Percentiles rank a stretch among this genome's conserved stretches.
These are phyloP conservation scores for Gymnobelideus leadbeateri DNA, from an alignment of 2,113 vertebrate genomes.

Conservation along the genomic window DNA sequence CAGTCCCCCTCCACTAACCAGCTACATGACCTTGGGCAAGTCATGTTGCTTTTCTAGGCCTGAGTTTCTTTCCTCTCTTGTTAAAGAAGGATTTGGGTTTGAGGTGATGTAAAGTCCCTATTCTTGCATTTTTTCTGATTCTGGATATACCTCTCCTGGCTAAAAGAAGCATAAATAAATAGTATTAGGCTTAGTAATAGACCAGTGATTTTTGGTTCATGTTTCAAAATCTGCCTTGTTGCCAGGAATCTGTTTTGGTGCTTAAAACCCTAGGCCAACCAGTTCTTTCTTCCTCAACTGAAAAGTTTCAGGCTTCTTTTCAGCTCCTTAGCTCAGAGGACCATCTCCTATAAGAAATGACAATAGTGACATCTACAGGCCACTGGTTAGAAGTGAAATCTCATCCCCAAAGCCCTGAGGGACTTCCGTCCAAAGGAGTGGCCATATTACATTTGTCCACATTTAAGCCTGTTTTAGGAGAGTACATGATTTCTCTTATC, in stretches of 20 bases:
- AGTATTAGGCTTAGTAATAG: neutral
- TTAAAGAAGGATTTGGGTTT: neutral
- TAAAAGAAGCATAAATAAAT: neutral
- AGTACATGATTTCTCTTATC: neutral
- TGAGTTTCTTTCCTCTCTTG: neutral
- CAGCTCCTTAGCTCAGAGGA: neutral
- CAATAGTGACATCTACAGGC: slow-evolving; percentile 84
- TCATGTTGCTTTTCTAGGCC: neutral
- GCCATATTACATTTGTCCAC: neutral
- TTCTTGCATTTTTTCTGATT: neutral
- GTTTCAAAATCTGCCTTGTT: neutral
- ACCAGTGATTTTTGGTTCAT: neutral
- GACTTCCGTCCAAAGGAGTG: neutral
- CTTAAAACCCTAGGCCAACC: neutral
- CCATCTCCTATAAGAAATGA: slow-evolving; percentile 37
- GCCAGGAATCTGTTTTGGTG: neutral
- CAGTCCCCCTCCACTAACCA: neutral
- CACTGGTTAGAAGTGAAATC: slow-evolving; percentile 34
- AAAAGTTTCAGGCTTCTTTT: neutral
- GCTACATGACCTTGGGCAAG: neutral
- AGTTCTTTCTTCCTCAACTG: neutral
- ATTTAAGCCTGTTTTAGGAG: neutral
- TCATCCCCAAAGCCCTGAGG: neutral
- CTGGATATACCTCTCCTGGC: neutral
- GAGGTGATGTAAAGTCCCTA: neutral